Evolutionary conservation across 2,113 vertebrate species (phyloP), one percentile per base, ranked within the genome.

Genomic region (Lasiurus cinereus): DNA sequence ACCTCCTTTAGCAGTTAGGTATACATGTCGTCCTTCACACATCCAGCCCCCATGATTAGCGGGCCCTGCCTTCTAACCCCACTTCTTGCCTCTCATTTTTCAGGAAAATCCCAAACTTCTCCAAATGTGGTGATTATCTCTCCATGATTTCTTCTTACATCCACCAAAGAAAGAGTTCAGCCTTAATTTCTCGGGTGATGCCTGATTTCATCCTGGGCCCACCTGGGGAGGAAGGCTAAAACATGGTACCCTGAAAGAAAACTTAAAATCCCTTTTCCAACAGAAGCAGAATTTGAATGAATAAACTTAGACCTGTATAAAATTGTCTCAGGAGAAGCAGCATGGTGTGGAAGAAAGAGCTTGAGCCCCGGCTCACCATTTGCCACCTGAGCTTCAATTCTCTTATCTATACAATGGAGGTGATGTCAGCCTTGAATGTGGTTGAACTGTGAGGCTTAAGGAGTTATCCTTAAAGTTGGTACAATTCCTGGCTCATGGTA

Each of bases 91-190:
- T 80, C 39, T 83, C 6, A 88, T 73, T 74, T 88, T 87, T 88
- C 54, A 83, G 52, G 46, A 31, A 82, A 66, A 83, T 59, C 66
- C 27, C 52, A 93, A 77, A 59, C 27, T 64, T 52, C 29, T 83
- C 39, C 66, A 69, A 79, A 52, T 54, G 24, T 6, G 4, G 9
- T 19, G n/a, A 62, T 12, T 36, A 43, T 67, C 64, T 70, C 43
- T 62, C 43, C 54, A 36, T 59, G 43, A 52, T 66, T 79, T 79
- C 56, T 88, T 4, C 8, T 67, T 83, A n/a, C 8, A 59, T 52
- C 39, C 46, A 56, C 39, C 64, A 64, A 66, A 56, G 27, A 29
- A 69, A 79, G 52, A 54, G 21, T 48, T 78, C 54, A 52, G 14
- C 7, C 22, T 83, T 56, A 48, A n/a, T 54, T 70, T 14, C 24